Conservation (phyloP, 1,140 invertebrate genomes). For the Elymnias hypermnestra region DNA sequence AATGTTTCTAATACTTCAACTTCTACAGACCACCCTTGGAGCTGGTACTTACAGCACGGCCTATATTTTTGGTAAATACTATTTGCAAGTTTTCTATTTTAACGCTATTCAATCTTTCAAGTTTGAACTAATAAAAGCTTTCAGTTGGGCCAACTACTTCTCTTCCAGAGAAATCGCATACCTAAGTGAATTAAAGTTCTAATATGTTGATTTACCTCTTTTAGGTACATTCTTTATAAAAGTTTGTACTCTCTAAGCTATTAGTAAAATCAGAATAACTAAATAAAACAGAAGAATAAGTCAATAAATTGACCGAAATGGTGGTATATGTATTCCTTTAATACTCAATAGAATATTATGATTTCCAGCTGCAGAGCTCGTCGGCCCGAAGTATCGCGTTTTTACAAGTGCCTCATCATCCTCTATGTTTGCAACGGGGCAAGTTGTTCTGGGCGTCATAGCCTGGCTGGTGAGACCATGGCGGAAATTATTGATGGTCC, state of each 20-base stretch:
- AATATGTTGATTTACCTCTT: no score
- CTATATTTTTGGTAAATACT: conserved; percentile 65
- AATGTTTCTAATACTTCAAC: conserved; percentile 80
- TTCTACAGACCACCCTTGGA: conserved; percentile 78
- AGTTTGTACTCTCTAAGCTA: no score
- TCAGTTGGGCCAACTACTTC: no score
- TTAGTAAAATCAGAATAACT: no score
- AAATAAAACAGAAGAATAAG: no score
- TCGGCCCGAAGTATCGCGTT: conserved; percentile 81
- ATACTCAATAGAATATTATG: not conserved
- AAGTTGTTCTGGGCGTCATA: conserved; percentile 78
- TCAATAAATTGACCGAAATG: no score
- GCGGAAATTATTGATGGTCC: conserved; percentile 79
- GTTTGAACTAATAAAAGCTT: no score
- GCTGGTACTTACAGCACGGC: conserved; percentile 63
- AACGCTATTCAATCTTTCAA: no score
- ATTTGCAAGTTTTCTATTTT: no score
- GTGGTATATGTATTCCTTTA: no score
- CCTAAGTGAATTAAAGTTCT: no score
- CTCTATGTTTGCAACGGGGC: conserved; percentile 83
- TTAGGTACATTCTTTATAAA: not conserved
- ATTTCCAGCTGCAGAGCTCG: conserved; percentile 75
- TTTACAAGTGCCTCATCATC: conserved; percentile 82
- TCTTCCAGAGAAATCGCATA: no score
- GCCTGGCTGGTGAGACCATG: conserved; percentile 83